Evolutionary conservation across 1,140 invertebrate genomes (phyloP), one percentile per base, ranked within the genome.

Genomic region (Macrotrachela quadricornifera): DNA sequence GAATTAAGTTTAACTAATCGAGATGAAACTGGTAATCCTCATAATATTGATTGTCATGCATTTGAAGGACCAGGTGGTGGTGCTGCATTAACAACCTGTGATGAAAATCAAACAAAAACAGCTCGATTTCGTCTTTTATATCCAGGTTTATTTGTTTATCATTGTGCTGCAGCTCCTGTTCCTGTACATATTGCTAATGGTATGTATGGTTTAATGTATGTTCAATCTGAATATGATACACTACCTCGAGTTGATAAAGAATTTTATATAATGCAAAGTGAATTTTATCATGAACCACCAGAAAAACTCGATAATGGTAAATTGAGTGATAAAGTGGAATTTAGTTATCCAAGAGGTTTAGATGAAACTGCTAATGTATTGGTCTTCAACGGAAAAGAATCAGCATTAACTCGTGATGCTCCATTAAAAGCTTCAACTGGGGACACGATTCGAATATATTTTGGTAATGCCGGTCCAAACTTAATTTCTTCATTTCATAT

Each of bases 181-280:
- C 53, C 53, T 13, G 37, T 53, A 50, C 53, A 55, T 41, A 54
- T 55, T 18, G 47, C 53, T 15, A 55, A 55, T 46, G 53, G 53
- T 18, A 55, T 55, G 53, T 55, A 55, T 30, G 53, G 53, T 1
- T 50, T 55, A 16, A 17, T 55, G 1, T 30, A 54, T 10, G 53
- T 55, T 14, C 50, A 55, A 50, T 50, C 53, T 12, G 36, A 49
- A 41, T 39, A 16, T 15, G 53, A 50, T 10, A n/a, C n/a, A n/a
- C 36, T 55, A 18, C 53, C 53, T 8, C 47, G 50, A 17, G 53
- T 55, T 13, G 53, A 55, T 30, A 42, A 46, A 44, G 53, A 55
- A 38, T 55, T 55, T 43, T 55, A 55, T 38, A 50, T 55, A 12
- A 49, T 55, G 53, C 53, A 55, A 40, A 55, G 53, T 40, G 53